Evolutionary conservation across 2,797 vertebrate genomes (phyloP), one percentile per base, ranked within the genome.

Genomic region (Clamator glandarius): DNA sequence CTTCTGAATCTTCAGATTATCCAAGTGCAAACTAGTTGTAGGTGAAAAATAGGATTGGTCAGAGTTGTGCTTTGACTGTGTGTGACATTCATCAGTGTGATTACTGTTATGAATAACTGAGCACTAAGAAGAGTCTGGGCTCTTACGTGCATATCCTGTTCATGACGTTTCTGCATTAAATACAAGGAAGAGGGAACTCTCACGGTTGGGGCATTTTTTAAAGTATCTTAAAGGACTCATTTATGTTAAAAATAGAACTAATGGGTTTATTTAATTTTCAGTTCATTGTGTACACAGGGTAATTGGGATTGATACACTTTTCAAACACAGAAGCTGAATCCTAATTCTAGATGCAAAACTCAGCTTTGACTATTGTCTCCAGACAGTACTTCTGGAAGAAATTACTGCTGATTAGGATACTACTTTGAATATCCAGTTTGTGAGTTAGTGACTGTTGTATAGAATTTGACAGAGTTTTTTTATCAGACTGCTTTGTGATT

Each of bases 241-340:
- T 92, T 89, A 94, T 50, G 68, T 93, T 92, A 84, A 93, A 93
- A 87, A 78, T 91, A 68, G 68, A 96, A 58, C 62, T 91, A 90
- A 81, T 84, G 39, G 58, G 84, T 95, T 95, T 93, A 69, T 93
- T 92, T 86, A 86, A 81, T 93, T 95, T 88, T 94, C n/a, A 35
- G 29, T 88, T 93, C 44, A 5, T 88, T 92, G 36, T 89, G 85
- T 91, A 85, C 81, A 92, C 31, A 64, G 24, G 31, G 36, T 94
- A 95, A 89, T 69, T 88, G 21, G 64, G 58, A 64, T 95, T 84
- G 59, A 80, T 93, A 48, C 15, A 33, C 23, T 70, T 93, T 52
- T 92, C 87, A 92, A 89, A 81, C n/a, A 58, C 26, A 62, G 69
- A 83, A 88, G 35, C 46, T 55, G 51, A 93, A 88, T 81, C 35